These are phyloP conservation scores for Aethes cnicana DNA, from an alignment of 2,888 invertebrate genomes.

Conservation along the genomic window DNA sequence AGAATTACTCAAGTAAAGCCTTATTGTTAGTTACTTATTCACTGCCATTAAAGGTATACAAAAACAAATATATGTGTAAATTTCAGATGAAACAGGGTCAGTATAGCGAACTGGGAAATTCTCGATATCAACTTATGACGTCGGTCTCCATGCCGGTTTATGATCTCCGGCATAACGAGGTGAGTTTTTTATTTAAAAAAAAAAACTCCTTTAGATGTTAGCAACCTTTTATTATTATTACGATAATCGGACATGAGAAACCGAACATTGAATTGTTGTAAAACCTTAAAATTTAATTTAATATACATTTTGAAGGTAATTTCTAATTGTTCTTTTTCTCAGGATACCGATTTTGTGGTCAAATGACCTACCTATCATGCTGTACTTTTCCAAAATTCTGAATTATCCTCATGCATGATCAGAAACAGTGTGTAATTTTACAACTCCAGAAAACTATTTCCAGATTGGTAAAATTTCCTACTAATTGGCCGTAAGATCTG, in stretches of 20 bases:
- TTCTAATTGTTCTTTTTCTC: conserved; percentile 33
- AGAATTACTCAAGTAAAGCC: conserved; percentile 66
- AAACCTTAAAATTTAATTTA: too few species aligned
- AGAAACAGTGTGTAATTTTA: conserved; percentile 47
- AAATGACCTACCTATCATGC: conserved; percentile 27
- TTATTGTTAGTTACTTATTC: conserved; percentile 23
- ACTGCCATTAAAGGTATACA: background rate
- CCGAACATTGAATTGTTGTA: too few species aligned
- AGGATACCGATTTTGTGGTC: conserved; percentile 43
- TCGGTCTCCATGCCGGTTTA: conserved; percentile 97
- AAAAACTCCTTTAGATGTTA: conserved; percentile 24
- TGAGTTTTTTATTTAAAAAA: conserved; percentile 79
- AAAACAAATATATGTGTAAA: background rate
- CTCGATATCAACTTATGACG: conserved; percentile 92
- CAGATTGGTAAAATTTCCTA: conserved; percentile 72
- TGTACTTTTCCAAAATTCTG: conserved; percentile 53
- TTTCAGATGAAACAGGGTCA: conserved; percentile 83
- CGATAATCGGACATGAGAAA: conserved; percentile 37
- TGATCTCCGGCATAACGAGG: conserved; percentile 92
- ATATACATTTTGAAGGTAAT: too few species aligned
- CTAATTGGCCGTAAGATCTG: conserved; percentile 74
- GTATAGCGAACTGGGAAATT: conserved; percentile 82
- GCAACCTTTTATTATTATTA: conserved; percentile 27
- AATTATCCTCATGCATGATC: conserved; percentile 66
- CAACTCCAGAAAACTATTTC: conserved; percentile 59